Conservation (phyloP, 2,113 vertebrate species). For the Misgurnus anguillicaudatus region DNA sequence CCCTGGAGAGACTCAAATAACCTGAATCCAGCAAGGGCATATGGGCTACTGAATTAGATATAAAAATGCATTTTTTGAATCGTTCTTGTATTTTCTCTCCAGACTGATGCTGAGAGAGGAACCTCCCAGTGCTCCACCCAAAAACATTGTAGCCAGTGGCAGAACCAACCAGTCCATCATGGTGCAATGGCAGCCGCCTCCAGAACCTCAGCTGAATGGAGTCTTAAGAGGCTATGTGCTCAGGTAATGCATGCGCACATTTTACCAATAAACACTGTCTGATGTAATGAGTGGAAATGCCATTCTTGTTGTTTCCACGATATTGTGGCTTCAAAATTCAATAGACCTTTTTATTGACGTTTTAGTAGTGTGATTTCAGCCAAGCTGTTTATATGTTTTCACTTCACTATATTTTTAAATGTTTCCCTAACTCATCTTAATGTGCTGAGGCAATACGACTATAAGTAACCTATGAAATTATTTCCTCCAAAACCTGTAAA, state of each 20-base stretch:
- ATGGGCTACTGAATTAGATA: slow-evolving; percentile 10
- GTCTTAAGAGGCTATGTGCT: slow-evolving; percentile 90
- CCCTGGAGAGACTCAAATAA: slow-evolving; percentile 10
- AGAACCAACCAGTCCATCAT: slow-evolving; percentile 97
- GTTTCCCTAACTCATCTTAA: too few species aligned
- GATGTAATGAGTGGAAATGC: slow-evolving; percentile 9
- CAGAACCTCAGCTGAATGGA: slow-evolving; percentile 91
- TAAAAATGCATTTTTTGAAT: slow-evolving; percentile 24
- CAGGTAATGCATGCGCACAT: slow-evolving; percentile 70
- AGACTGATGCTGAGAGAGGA: slow-evolving; percentile 93
- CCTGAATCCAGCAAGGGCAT: not conserved
- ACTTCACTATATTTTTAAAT: too few species aligned
- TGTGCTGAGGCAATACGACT: too few species aligned
- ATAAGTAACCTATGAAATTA: too few species aligned
- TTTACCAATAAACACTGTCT: slow-evolving; percentile 29
- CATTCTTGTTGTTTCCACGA: not conserved
- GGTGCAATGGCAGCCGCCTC: slow-evolving; percentile 98
- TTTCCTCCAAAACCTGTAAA: too few species aligned
- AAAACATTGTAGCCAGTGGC: slow-evolving; percentile 94
- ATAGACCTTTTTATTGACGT: too few species aligned
- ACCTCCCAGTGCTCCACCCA: slow-evolving; percentile 90
- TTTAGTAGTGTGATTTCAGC: too few species aligned
- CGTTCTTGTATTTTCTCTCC: not conserved
- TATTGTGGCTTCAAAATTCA: not conserved
- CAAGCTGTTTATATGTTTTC: too few species aligned